Evolutionary conservation across 2,888 invertebrate genomes (phyloP), one percentile per base, ranked within the genome.

Genomic region (Steinernema scapterisci): DNA sequence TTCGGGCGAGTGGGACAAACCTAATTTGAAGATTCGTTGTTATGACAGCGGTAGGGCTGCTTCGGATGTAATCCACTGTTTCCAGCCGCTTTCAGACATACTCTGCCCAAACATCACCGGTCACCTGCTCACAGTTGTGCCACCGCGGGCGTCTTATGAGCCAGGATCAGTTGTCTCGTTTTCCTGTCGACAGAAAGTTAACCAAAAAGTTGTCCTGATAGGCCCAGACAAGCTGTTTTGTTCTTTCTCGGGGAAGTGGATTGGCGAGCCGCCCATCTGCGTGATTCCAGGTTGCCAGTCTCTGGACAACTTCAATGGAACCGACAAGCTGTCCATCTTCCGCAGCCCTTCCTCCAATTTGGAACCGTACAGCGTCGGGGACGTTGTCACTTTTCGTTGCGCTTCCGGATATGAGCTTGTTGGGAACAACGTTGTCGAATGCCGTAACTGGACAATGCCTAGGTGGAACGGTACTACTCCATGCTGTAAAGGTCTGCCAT

Each of bases 391-490:
- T 6, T 74, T 74, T 71, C 9, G 21, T 19, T 74, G 74, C 45
- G 43, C 13, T n/a, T 9, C 56, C 0, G 70, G 48, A 7, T 1
- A 31, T 6, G 13, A 54, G 13, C n/a, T 74, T 38, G 46, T 71
- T 19, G 74, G 74, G 19, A 71, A 45, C 44, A 51, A 43, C 71
- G 27, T 38, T 38, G 11, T 25, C 19, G 27, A 73, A 23, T 19
- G 38, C 21, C 11, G 13, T 0, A 21, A 13, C 31, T 21, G 21
- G 21, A 21, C 3, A 0, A 31, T 27, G n/a, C 48, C 48, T n/a
- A 43, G 16, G 38, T 74, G 74, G 74, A 72, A 71, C 16, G 52
- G 51, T 6, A 38, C 71, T 19, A 27, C 71, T 38, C 74, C 74
- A 3, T 63, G 63, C 19, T 63, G 63, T 27, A 63, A 63, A 63